Percentiles rank a stretch among this genome's conserved stretches.
These are phyloP conservation scores for Aldabrachelys gigantea DNA, from an alignment of 2,113 vertebrate genomes.

Conservation along the genomic window DNA sequence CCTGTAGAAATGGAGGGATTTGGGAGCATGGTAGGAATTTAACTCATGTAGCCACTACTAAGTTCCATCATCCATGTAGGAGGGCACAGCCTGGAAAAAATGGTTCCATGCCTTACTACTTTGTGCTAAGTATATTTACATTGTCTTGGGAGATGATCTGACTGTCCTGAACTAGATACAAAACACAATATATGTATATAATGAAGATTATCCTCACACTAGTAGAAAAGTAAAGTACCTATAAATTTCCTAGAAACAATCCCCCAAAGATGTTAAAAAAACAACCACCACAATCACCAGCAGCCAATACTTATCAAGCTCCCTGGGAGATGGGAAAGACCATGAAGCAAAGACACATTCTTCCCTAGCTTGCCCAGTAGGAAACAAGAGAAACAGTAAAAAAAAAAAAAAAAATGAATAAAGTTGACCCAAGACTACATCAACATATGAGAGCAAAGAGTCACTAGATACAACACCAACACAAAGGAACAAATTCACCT, in stretches of 20 bases:
- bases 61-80: too few relatives aligned
- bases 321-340: neutral
- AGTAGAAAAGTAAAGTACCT: slow-evolving; percentile 5
- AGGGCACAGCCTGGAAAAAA: too few relatives aligned
- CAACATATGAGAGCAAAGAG: neutral
- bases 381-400: neutral
- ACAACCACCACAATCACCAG: too few relatives aligned
- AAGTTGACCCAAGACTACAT: neutral
- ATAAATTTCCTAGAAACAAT: neutral
- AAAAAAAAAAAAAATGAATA: neutral
- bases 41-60: too few relatives aligned
- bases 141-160: neutral
- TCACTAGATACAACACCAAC: accelerated
- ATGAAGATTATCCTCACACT: neutral
- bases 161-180: neutral
- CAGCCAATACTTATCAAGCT: neutral
- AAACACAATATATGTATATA: neutral
- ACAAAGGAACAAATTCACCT: neutral
- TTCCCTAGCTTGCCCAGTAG: neutral
- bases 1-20: too few relatives aligned
- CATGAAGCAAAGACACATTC: accelerated
- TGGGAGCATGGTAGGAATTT: too few relatives aligned
- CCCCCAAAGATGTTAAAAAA: neutral
- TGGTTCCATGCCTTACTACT: neutral
- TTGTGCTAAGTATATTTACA: neutral